Evolutionary conservation across 2,888 invertebrate genomes (phyloP).

Genomic region (Conchocele bisecta): DNA sequence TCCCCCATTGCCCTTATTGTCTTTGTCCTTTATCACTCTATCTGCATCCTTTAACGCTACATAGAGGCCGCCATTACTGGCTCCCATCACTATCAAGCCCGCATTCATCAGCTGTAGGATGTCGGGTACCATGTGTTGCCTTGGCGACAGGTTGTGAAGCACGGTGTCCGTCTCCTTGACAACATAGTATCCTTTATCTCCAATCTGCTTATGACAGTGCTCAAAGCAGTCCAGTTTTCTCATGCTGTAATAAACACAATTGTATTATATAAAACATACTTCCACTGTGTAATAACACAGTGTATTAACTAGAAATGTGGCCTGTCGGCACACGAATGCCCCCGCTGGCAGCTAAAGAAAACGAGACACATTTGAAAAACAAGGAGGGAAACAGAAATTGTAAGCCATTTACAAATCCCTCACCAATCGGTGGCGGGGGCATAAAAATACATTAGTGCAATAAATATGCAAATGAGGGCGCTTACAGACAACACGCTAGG

Average conservation of each 20-base stretch:
- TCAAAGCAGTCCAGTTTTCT: slow-evolving; percentile 92
- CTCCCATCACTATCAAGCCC: slow-evolving; percentile 36
- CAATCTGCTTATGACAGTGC: slow-evolving; percentile 93
- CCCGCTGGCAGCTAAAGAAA: no score
- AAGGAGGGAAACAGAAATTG: no score
- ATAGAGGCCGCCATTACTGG: slow-evolving; percentile 30
- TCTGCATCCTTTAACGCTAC: slow-evolving; percentile 16
- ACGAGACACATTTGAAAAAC: no score
- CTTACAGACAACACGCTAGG: no score
- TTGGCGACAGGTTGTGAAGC: slow-evolving; percentile 73
- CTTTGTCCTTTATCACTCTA: slow-evolving; percentile 26
- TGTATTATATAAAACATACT: not conserved
- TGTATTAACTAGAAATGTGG: no score
- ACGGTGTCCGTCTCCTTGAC: slow-evolving; percentile 90
- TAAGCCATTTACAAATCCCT: not conserved
- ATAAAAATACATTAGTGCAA: no score
- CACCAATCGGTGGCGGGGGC: no score
- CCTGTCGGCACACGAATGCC: no score
- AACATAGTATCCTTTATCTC: slow-evolving; percentile 93
- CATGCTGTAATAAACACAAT: slow-evolving; percentile 84
- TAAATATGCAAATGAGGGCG: no score
- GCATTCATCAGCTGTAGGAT: slow-evolving; percentile 46
- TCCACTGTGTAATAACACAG: no score
- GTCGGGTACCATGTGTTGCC: slow-evolving; percentile 59
- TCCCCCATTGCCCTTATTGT: no score